A percentile compares a stretch with the other conserved stretches of the same genome.
Evolutionary conservation across 1,140 invertebrate genomes (phyloP).

Genomic region (Drosophila ficusphila): DNA sequence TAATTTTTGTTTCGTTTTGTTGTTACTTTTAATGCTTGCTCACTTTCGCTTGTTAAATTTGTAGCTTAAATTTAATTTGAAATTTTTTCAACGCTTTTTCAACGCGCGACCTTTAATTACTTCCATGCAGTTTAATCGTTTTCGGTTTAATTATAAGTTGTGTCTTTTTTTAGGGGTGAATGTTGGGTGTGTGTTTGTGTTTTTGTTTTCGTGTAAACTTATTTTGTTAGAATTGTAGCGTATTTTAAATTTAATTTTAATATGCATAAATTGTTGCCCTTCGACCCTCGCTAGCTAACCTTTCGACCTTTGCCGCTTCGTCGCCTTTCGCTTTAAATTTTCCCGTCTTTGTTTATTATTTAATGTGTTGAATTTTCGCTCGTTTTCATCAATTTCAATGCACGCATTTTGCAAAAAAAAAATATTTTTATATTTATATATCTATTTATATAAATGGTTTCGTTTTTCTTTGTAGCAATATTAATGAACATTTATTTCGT

Average conservation of each 20-base stretch:
- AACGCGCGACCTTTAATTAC: slow-evolving; percentile 39
- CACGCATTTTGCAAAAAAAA: slow-evolving; percentile 33
- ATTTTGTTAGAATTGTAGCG: slow-evolving; percentile 68
- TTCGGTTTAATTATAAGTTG: slow-evolving; percentile 21
- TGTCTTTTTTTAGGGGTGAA: slow-evolving; percentile 2
- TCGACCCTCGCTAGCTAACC: slow-evolving; percentile 20
- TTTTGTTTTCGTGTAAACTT: slow-evolving; percentile 49
- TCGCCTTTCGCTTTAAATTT: neutral
- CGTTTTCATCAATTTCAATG: slow-evolving; percentile 25
- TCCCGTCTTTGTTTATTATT: slow-evolving; percentile 27
- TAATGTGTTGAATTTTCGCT: slow-evolving; percentile 30
- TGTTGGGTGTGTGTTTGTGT: slow-evolving; percentile 6
- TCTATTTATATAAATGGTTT: slow-evolving; percentile 28
- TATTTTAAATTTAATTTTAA: slow-evolving; percentile 65
- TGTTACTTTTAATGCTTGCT: slow-evolving; percentile 76
- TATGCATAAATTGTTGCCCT: slow-evolving; percentile 66
- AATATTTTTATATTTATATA: slow-evolving; percentile 12
- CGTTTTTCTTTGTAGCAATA: slow-evolving; percentile 42
- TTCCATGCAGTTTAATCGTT: slow-evolving; percentile 22
- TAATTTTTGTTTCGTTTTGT: slow-evolving; percentile 71
- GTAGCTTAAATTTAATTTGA: slow-evolving; percentile 71
- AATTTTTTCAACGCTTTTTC: slow-evolving; percentile 40
- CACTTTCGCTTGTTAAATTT: slow-evolving; percentile 69
- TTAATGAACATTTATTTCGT: slow-evolving; percentile 47
- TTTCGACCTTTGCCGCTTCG: neutral